Evolutionary conservation across 2,888 invertebrate genomes (phyloP).

Genomic region (Trissolcus brochymenae): DNA sequence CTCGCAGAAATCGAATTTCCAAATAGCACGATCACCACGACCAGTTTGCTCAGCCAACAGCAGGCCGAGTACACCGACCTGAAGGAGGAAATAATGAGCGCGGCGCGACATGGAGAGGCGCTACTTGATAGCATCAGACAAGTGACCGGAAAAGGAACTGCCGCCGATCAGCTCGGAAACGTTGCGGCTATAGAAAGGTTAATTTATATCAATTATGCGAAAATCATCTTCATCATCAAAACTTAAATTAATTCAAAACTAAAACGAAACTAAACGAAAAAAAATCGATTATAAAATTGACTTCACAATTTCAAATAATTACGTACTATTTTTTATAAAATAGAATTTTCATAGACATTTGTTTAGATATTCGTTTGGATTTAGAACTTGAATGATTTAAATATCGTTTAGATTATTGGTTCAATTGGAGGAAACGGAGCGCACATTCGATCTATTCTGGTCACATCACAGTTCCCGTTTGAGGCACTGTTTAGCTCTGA

Average conservation of each 20-base stretch:
- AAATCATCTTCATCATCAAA: too few relatives aligned
- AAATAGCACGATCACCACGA: slow-evolving; percentile 93
- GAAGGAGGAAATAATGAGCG: slow-evolving; percentile 90
- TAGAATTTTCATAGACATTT: too few relatives aligned
- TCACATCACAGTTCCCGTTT: slow-evolving; percentile 91
- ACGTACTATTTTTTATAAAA: too few relatives aligned
- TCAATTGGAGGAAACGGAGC: slow-evolving; percentile 95
- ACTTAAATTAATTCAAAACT: too few relatives aligned
- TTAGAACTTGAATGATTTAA: slow-evolving; percentile 9
- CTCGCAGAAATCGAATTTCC: slow-evolving; percentile 96
- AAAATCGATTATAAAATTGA: too few relatives aligned
- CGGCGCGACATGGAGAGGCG: slow-evolving; percentile 92
- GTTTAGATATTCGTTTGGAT: not conserved
- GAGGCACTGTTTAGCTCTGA: slow-evolving; percentile 91
- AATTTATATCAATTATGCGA: not conserved
- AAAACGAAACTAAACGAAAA: too few relatives aligned
- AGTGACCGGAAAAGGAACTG: slow-evolving; percentile 78
- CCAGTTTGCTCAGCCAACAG: slow-evolving; percentile 90
- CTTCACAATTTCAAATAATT: too few relatives aligned
- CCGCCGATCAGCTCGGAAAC: slow-evolving; percentile 87
- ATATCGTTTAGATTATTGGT: slow-evolving; percentile 85
- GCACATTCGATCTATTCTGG: slow-evolving; percentile 97
- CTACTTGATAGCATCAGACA: slow-evolving; percentile 86
- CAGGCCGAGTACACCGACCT: slow-evolving; percentile 82
- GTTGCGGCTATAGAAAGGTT: slow-evolving; percentile 96